Conservation (phyloP, 2,113 vertebrate genomes). For the Pao palembangensis region DNA sequence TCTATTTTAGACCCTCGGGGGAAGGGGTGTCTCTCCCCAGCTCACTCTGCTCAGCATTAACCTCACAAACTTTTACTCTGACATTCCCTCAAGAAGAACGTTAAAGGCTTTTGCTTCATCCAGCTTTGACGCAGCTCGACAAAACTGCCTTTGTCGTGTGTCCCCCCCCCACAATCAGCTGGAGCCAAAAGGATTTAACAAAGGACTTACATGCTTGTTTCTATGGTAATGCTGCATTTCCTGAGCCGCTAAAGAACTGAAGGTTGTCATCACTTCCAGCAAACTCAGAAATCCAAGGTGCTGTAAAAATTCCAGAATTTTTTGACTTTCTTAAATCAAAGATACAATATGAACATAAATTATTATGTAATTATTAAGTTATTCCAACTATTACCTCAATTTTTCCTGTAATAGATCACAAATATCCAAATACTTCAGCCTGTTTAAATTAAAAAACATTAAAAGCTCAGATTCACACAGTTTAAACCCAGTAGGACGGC, state of each 20-base stretch:
- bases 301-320: conserved; percentile 22
- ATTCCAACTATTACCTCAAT: too few species aligned
- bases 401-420: too few species aligned
- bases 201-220: conserved; percentile 51
- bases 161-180: conserved; percentile 22
- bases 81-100: conserved; percentile 16
- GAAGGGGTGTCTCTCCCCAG: conserved; percentile 32
- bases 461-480: too few species aligned
- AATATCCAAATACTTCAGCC: too few species aligned
- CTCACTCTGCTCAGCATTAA: conserved; percentile 19
- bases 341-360: neutral
- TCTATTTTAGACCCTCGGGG: conserved; percentile 59
- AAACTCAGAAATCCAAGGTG: conserved; percentile 50
- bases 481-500: too few species aligned
- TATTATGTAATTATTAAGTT: too few species aligned
- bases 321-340: neutral
- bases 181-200: conserved; percentile 39
- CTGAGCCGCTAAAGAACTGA: conserved; percentile 35
- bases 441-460: too few species aligned
- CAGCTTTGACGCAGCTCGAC: conserved; percentile 36
- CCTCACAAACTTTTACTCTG: conserved; percentile 9
- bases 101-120: conserved; percentile 29
- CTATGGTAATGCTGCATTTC: conserved; percentile 51
- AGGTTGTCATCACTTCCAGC: conserved; percentile 40
- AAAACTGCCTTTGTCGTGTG: conserved; percentile 1